Evolutionary conservation across 2,113 vertebrate species (phyloP).

Genomic region (Paratilapia polleni): DNA sequence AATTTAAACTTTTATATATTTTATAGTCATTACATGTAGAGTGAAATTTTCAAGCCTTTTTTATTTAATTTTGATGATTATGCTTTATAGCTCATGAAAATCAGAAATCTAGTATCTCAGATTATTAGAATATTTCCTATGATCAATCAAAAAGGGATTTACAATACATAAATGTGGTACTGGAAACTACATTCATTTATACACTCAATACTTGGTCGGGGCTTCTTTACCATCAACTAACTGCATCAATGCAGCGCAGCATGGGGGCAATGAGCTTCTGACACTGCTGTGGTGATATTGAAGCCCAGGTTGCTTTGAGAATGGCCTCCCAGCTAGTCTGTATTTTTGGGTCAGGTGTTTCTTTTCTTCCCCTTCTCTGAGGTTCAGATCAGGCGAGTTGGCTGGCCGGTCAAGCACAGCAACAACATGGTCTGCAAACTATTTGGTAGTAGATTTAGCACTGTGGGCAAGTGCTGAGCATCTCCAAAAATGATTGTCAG

Average conservation of each 20-base stretch:
- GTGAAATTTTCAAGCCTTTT: background rate
- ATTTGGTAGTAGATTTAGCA: background rate
- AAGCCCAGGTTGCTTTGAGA: no score
- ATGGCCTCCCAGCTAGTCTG: no score
- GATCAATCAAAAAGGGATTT: background rate
- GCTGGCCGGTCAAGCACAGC: background rate
- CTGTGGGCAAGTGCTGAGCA: background rate
- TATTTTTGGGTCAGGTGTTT: background rate
- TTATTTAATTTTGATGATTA: background rate
- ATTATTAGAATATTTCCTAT: background rate
- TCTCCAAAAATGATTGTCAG: background rate
- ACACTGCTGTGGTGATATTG: no score
- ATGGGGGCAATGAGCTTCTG: no score
- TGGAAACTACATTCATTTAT: background rate
- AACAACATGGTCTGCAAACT: background rate
- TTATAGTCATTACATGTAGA: background rate
- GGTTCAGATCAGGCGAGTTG: background rate
- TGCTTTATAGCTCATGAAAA: background rate
- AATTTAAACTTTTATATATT: background rate
- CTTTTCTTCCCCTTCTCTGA: background rate
- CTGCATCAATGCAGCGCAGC: no score
- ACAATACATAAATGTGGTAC: background rate
- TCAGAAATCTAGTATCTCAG: background rate
- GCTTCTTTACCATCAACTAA: no score
- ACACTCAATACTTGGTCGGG: no score